Percentiles rank a stretch among this genome's conserved stretches.
These are phyloP conservation scores for Carettochelys insculpta DNA, from an alignment of 2,113 vertebrate species.

Conservation along the genomic window DNA sequence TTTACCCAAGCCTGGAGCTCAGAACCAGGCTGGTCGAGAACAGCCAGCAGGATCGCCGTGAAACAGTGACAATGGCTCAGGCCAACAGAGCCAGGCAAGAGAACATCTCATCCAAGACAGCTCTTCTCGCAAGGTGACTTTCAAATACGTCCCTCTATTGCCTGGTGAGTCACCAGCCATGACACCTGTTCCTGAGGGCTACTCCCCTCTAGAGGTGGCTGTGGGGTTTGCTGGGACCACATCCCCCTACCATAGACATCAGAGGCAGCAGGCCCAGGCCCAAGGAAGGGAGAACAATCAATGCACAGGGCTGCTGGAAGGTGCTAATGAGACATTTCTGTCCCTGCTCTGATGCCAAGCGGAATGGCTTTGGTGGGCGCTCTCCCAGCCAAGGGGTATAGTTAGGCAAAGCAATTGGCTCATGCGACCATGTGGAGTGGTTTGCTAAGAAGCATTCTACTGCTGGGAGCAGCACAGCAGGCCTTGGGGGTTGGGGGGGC, in stretches of 20 bases:
- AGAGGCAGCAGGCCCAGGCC: rapidly evolving
- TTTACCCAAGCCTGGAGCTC: not conserved
- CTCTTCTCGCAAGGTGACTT: not conserved
- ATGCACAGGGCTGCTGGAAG: not conserved
- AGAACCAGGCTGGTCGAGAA: not conserved
- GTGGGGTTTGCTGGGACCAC: not conserved
- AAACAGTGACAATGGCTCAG: not conserved
- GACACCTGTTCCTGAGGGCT: no score
- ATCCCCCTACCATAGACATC: not conserved
- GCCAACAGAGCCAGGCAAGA: not conserved
- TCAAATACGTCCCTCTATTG: not conserved
- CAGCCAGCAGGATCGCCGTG: not conserved
- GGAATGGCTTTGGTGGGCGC: not conserved
- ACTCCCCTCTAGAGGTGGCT: not conserved
- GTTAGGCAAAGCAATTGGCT: not conserved
- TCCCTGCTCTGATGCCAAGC: no score
- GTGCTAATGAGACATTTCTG: no score
- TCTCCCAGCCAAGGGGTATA: not conserved
- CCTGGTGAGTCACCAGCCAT: rapidly evolving
- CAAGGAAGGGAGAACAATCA: not conserved
- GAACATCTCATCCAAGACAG: not conserved
- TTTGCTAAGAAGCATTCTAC: not conserved
- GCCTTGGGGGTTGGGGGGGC: not conserved
- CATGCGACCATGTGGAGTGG: no score
- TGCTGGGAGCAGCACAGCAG: not conserved